These are phyloP conservation scores for Oscheius onirici DNA, from an alignment of 2,888 invertebrate genomes.

Conservation along the genomic window DNA sequence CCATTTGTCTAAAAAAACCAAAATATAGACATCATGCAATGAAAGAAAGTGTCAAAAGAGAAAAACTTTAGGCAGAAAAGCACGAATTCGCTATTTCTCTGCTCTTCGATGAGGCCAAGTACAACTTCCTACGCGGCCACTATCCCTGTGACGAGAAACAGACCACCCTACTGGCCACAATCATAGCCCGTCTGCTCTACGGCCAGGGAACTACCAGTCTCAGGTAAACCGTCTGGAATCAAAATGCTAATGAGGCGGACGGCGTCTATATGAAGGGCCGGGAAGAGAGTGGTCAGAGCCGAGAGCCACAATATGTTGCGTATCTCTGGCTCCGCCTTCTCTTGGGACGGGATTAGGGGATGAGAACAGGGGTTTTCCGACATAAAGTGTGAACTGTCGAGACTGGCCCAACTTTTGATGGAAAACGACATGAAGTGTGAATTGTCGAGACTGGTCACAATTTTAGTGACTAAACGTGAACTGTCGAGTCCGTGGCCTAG, in stretches of 20 bases:
- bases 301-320: conserved; percentile 22
- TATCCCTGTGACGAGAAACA: conserved; percentile 26
- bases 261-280: conserved; percentile 13
- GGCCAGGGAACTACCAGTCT: conserved; percentile 8
- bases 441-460: no score
- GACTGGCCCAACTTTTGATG: no score
- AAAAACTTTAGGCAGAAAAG: conserved; percentile 16
- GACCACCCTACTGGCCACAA: conserved; percentile 8
- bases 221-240: conserved; percentile 27
- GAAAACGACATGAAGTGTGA: no score
- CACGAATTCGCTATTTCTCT: conserved; percentile 19
- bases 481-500: no score
- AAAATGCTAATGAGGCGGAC: conserved; percentile 33
- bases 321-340: conserved; percentile 5
- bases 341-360: conserved; percentile 7
- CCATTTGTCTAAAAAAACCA: background rate
- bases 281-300: background rate
- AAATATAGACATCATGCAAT: background rate
- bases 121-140: conserved; percentile 19
- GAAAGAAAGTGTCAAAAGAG: background rate
- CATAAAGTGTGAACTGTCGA: no score
- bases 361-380: no score
- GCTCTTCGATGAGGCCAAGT: conserved; percentile 27
- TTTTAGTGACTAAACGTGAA: no score
- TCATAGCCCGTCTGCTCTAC: conserved; percentile 18